phyloP scores from a whole-genome alignment of 1,140 invertebrate species.

The Neotoxoptera formosana region DNA sequence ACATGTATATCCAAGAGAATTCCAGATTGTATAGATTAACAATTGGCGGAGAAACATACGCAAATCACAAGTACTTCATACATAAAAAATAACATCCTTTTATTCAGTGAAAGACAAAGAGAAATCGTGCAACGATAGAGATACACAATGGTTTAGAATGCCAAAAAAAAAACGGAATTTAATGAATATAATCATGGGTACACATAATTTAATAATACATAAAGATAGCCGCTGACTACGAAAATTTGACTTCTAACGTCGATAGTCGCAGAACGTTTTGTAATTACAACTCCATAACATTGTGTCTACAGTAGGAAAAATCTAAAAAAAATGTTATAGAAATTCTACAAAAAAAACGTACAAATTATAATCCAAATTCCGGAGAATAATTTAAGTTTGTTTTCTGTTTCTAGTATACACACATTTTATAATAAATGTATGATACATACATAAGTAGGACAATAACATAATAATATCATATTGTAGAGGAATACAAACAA shows the following conservation, averaged over 20 bases:
- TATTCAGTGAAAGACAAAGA: background rate
- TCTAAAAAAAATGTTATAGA: background rate
- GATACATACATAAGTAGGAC: background rate
- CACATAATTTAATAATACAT: background rate
- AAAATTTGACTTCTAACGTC: background rate
- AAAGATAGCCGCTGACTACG: background rate
- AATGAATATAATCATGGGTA: background rate
- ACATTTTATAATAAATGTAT: no score
- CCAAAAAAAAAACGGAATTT: no score
- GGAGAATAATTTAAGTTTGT: background rate
- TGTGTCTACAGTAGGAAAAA: no score
- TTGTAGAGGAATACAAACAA: background rate
- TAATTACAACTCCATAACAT: no score
- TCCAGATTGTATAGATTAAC: background rate
- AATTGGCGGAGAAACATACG: background rate
- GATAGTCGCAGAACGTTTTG: no score
- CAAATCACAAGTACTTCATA: background rate
- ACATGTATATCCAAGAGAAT: no score
- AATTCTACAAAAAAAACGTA: no score
- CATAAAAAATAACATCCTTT: background rate
- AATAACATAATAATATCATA: background rate
- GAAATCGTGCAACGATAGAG: background rate
- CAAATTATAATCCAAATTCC: background rate
- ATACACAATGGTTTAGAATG: background rate
- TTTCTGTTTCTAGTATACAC: no score